Percentiles rank a stretch among this genome's conserved stretches.
Evolutionary conservation across 2,113 vertebrate species (phyloP).

Genomic region (Syngnathus scovelli): DNA sequence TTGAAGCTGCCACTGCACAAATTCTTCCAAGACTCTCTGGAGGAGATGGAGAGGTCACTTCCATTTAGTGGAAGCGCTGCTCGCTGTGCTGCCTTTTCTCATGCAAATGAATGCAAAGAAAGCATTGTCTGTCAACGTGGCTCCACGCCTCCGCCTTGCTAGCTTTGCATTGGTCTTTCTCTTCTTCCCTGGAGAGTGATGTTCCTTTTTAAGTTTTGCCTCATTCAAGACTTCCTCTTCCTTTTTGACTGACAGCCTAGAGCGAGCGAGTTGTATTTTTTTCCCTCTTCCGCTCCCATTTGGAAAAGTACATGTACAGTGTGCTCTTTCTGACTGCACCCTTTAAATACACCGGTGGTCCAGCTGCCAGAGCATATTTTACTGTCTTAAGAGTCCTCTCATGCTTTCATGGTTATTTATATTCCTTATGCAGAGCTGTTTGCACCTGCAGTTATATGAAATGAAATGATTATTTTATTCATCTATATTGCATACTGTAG

Average conservation of each 20-base stretch:
- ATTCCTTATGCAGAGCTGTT: conserved; percentile 2
- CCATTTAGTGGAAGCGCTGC: conserved; percentile 46
- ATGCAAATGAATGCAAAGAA: conserved; percentile 68
- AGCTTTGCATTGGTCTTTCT: conserved; percentile 40
- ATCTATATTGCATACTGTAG: not conserved
- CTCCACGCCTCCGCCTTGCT: conserved; percentile 36
- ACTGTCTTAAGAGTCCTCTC: conserved; percentile 10
- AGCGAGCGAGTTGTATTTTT: conserved; percentile 32
- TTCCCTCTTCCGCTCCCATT: not conserved
- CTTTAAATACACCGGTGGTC: conserved; percentile 34
- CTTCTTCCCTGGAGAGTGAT: conserved; percentile 50
- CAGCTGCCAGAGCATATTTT: conserved; percentile 24
- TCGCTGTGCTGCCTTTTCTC: conserved; percentile 42
- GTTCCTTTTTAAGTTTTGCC: conserved; percentile 53
- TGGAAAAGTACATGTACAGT: conserved; percentile 43
- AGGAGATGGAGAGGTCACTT: conserved; percentile 29
- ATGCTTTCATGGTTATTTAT: conserved; percentile 24
- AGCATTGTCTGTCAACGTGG: conserved; percentile 45
- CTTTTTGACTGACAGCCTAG: conserved; percentile 37
- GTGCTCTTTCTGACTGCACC: conserved; percentile 19
- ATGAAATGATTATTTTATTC: no score
- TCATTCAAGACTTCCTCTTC: conserved; percentile 60
- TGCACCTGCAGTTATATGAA: not conserved
- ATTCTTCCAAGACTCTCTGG: conserved; percentile 23
- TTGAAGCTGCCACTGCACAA: conserved; percentile 19